Conservation (phyloP, 37 sponge, comb jelly and placozoan genomes). For the Amphimedon queenslandica region DNA sequence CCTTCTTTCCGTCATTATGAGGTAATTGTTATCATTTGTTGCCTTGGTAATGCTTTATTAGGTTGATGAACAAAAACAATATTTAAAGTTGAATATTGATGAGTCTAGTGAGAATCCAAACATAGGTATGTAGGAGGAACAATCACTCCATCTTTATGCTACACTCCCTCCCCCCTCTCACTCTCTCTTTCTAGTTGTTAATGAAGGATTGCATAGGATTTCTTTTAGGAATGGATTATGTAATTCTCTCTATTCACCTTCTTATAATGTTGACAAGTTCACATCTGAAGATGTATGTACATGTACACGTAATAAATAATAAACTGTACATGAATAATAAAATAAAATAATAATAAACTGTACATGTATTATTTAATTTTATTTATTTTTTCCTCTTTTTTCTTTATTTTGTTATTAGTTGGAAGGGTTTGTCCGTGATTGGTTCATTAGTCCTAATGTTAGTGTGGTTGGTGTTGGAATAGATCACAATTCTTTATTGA, state of each 20-base stretch:
- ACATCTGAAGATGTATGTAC: constrained; percentile 45
- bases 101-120: too few relatives aligned
- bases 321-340: too few relatives aligned
- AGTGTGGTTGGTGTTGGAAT: not conserved
- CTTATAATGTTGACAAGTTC: constrained; percentile 31
- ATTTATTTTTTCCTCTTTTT: not conserved
- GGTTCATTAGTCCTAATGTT: not conserved
- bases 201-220: constrained; percentile 6
- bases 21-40: too few relatives aligned
- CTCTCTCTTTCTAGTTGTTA: constrained; percentile 3
- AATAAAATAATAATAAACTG: too few relatives aligned
- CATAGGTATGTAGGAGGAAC: too few relatives aligned
- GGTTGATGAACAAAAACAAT: too few relatives aligned
- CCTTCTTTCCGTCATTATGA: constrained; percentile 75
- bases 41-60: too few relatives aligned
- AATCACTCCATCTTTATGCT: not conserved
- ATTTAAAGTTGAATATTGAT: too few relatives aligned
- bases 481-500: too few relatives aligned
- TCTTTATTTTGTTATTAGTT: not conserved
- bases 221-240: constrained; percentile 46
- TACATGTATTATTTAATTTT: too few relatives aligned
- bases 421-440: not conserved
- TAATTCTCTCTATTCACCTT: constrained; percentile 60
- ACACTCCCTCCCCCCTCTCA: not conserved
- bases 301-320: too few relatives aligned